Evolutionary conservation across 1,140 invertebrate species (phyloP).

Genomic region (Caenorhabditis tropicalis): DNA sequence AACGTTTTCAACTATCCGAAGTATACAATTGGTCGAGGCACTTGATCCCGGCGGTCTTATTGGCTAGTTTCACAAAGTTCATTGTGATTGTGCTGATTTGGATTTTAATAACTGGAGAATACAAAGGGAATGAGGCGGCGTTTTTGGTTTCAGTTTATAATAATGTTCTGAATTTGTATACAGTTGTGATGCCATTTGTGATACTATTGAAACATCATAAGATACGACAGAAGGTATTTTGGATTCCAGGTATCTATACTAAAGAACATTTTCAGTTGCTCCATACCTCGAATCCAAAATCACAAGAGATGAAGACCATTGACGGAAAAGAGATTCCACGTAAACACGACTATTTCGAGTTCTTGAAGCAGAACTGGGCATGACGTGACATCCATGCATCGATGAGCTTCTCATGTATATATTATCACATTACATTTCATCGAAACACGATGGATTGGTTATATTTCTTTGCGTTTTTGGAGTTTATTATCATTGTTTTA

Average conservation of each 20-base stretch:
- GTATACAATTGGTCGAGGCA: not conserved
- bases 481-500: not conserved
- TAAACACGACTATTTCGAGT: slow-evolving; percentile 24
- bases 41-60: not conserved
- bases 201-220: slow-evolving; percentile 7
- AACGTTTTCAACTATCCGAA: slow-evolving; percentile 14
- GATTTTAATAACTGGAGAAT: not conserved
- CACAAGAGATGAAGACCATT: not conserved
- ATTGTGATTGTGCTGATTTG: not conserved
- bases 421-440: not conserved
- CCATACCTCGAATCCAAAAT: not conserved
- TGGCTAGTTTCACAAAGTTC: not conserved
- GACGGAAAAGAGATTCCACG: slow-evolving; percentile 11
- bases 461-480: not conserved
- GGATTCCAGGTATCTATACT: not conserved
- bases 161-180: slow-evolving; percentile 11
- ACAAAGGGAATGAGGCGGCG: not conserved
- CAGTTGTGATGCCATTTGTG: not conserved
- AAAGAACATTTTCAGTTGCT: not conserved
- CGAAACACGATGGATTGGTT: not conserved
- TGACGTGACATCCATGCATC: not conserved
- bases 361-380: not conserved
- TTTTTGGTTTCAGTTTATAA: not conserved
- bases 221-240: not conserved
- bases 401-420: not conserved